Conservation (phyloP, 2,888 invertebrate genomes). For the Cheilosia vernalis region DNA sequence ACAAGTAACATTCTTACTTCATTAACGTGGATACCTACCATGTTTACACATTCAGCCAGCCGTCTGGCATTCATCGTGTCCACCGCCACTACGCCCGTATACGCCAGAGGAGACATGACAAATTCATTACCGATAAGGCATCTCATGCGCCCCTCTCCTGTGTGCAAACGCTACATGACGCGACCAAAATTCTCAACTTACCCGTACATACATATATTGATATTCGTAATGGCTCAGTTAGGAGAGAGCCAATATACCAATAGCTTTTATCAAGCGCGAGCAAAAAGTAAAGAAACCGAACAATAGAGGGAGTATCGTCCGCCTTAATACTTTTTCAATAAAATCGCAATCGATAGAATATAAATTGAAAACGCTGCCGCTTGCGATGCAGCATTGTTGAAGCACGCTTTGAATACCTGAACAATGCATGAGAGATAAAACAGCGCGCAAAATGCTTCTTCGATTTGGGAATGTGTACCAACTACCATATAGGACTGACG, state of each 20-base stretch:
- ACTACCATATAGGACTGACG: not conserved
- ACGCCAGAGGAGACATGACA: conserved; percentile 62
- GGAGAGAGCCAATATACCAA: conserved; percentile 7
- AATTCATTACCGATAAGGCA: conserved; percentile 75
- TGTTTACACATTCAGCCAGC: conserved; percentile 62
- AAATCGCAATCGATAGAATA: conserved; percentile 72
- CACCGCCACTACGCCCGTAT: not conserved
- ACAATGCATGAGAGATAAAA: conserved; percentile 67
- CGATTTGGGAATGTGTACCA: conserved; percentile 48
- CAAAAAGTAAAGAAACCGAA: conserved; percentile 14
- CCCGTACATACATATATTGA: not conserved
- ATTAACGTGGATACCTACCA: conserved; percentile 62
- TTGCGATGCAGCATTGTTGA: conserved; percentile 50
- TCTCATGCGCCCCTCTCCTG: conserved; percentile 47
- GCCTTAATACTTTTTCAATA: conserved; percentile 68
- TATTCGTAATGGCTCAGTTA: conserved; percentile 18
- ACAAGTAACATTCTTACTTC: conserved; percentile 63
- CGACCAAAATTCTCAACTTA: conserved; percentile 64
- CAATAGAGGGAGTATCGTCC: conserved; percentile 15
- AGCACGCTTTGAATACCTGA: conserved; percentile 74
- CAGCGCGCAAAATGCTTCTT: conserved; percentile 63
- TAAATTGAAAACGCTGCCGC: conserved; percentile 63
- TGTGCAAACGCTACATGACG: conserved; percentile 62
- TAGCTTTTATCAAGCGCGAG: conserved; percentile 50
- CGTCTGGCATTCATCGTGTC: conserved; percentile 23